These are phyloP conservation scores for Salticus scenicus DNA, from an alignment of 2,888 invertebrate genomes.

Conservation along the genomic window DNA sequence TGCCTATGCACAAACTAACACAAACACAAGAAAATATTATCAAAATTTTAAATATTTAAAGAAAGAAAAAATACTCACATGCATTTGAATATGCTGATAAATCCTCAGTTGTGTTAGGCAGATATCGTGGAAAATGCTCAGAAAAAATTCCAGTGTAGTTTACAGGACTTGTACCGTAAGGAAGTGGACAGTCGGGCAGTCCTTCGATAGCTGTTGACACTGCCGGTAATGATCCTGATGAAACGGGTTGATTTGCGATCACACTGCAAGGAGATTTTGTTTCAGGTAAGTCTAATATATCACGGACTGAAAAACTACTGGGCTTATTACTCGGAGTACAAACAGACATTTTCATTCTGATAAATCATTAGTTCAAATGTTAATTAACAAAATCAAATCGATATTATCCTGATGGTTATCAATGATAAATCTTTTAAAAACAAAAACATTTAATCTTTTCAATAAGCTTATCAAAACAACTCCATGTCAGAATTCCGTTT, in stretches of 20 bases:
- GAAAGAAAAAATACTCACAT: too few species aligned
- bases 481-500: conserved; percentile 11
- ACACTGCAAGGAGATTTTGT: conserved; percentile 65
- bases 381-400: too few species aligned
- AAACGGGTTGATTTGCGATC: background rate
- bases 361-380: background rate
- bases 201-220: conserved; percentile 11
- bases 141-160: conserved; percentile 29
- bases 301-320: conserved; percentile 92
- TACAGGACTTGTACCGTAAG: conserved; percentile 1
- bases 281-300: conserved; percentile 90
- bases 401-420: too few species aligned
- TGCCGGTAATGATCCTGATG: conserved; percentile 11
- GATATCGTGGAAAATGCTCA: conserved; percentile 41
- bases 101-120: conserved; percentile 30
- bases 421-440: too few species aligned
- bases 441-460: too few species aligned
- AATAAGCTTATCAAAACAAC: background rate
- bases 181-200: conserved; percentile 16
- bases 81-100: conserved; percentile 8
- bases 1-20: too few species aligned
- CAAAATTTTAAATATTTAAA: too few species aligned
- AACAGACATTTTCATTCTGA: conserved; percentile 63
- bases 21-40: too few species aligned
- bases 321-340: conserved; percentile 77